These are phyloP conservation scores for Morinoia aosen DNA, from an alignment of 2,888 invertebrate genomes.

Conservation along the genomic window DNA sequence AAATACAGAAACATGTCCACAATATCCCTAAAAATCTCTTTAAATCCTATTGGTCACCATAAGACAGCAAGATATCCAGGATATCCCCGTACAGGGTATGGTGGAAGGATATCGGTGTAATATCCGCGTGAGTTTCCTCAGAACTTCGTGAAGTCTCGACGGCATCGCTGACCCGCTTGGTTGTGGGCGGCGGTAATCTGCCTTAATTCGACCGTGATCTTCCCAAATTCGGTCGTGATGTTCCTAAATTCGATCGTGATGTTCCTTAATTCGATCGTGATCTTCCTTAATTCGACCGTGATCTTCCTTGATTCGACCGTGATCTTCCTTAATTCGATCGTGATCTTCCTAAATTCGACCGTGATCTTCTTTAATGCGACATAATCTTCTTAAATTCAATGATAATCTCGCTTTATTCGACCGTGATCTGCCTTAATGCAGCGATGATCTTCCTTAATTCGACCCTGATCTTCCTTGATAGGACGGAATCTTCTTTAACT, in stretches of 20 bases:
- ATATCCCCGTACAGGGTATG: constrained; percentile 14
- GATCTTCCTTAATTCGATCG: not conserved
- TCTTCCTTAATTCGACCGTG: not conserved
- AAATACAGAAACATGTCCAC: not conserved
- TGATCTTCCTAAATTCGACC: not conserved
- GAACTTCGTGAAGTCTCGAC: not conserved
- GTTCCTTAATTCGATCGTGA: not conserved
- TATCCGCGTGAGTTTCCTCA: constrained; percentile 13
- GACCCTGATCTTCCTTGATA: not conserved
- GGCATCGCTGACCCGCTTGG: not conserved
- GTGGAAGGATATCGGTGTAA: constrained; percentile 30
- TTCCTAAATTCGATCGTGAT: too few species aligned
- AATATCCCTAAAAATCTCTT: not conserved
- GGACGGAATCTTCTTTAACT: too few species aligned
- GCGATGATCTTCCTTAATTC: not conserved
- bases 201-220: not conserved
- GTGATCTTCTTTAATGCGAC: not conserved
- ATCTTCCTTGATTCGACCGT: too few species aligned
- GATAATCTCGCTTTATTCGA: not conserved
- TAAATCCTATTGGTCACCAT: not conserved
- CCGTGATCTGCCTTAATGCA: too few species aligned
- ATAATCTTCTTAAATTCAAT: not conserved
- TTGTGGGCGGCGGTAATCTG: not conserved
- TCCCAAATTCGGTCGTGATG: not conserved
- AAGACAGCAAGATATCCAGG: not conserved